phyloP scores from a whole-genome alignment of 2,113 vertebrate genomes.

The Thalassarche chlororhynchos region DNA sequence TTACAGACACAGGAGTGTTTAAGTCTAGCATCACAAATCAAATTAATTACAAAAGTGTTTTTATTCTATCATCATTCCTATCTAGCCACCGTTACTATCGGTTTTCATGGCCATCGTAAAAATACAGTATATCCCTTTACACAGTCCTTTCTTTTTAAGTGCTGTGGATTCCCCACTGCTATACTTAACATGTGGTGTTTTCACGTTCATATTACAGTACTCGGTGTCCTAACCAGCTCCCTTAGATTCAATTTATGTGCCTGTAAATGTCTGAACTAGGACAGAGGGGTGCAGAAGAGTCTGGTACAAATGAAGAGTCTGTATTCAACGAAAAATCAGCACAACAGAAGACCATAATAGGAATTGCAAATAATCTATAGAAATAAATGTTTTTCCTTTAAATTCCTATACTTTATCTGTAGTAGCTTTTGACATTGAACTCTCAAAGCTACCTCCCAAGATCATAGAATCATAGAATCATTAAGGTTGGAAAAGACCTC shows the following conservation, averaged over 20 bases:
- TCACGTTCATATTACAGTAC: background rate
- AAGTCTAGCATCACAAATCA: background rate
- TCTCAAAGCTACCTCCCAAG: background rate
- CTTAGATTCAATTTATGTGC: background rate
- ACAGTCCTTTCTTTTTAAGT: background rate
- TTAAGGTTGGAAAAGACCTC: too few species aligned
- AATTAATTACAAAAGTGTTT: background rate
- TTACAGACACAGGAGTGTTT: background rate
- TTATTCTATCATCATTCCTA: background rate
- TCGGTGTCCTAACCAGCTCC: background rate
- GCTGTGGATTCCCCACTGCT: background rate
- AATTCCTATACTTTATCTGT: background rate
- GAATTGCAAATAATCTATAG: background rate
- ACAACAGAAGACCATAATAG: background rate
- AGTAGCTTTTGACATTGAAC: background rate
- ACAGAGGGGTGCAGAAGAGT: background rate
- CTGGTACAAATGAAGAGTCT: background rate
- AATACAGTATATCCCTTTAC: background rate
- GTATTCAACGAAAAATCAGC: background rate
- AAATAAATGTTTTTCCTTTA: background rate
- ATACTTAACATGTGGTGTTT: background rate
- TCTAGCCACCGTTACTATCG: background rate
- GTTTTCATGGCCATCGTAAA: background rate
- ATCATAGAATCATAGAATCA: too few species aligned
- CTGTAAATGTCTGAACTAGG: background rate